phyloP scores from a whole-genome alignment of 2,113 vertebrate genomes.

The Neogale vison region DNA sequence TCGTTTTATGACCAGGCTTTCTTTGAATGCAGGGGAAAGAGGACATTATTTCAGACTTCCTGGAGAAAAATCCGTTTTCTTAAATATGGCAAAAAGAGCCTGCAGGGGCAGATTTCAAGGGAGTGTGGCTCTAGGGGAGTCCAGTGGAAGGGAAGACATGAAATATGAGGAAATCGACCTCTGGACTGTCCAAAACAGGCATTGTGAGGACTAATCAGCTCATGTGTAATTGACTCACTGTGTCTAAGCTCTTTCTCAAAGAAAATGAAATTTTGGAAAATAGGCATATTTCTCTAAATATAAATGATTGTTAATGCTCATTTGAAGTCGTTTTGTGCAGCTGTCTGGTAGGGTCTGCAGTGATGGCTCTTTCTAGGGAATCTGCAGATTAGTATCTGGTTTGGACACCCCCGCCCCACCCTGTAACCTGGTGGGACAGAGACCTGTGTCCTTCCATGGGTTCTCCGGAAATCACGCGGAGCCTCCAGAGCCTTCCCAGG shows the following conservation, averaged over 20 bases:
- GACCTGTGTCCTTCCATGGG: neutral
- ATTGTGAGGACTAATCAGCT: neutral
- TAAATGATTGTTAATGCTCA: neutral
- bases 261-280: neutral
- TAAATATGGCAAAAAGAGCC: neutral
- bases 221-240: neutral
- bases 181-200: neutral
- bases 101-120: neutral
- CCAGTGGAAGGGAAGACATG: neutral
- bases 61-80: neutral
- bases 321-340: neutral
- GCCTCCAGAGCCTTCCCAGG: constrained; percentile 5
- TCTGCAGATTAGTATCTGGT: constrained; percentile 51
- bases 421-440: neutral
- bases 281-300: neutral
- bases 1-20: neutral
- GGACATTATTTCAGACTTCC: neutral
- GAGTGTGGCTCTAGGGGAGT: neutral
- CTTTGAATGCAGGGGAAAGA: neutral
- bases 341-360: neutral
- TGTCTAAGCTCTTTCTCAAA: neutral
- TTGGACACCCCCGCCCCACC: neutral
- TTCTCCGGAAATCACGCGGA: constrained; percentile 50
- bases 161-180: neutral
- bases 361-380: constrained; percentile 16